Conservation (phyloP, 2,113 vertebrate species). For the Fulmarus glacialis region DNA sequence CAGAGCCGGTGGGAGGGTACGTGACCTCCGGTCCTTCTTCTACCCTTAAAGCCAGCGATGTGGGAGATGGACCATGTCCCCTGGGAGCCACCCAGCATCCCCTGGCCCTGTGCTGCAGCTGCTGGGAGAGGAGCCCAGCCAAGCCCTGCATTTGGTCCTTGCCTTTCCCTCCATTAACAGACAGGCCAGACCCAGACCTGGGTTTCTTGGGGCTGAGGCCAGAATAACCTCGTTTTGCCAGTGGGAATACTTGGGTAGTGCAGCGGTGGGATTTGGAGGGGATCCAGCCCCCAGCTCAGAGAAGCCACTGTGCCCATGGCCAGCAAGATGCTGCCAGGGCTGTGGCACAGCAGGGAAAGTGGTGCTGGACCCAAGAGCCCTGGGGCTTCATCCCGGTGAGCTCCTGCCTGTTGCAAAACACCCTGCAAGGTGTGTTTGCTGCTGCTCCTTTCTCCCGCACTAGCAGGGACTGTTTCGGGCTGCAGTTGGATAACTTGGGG, state of each 20-base stretch:
- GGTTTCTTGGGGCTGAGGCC: not conserved
- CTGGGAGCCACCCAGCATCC: not conserved
- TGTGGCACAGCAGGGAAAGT: not conserved
- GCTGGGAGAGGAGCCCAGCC: not conserved
- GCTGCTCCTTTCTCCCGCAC: not conserved
- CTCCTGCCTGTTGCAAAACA: not conserved
- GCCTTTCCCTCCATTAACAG: not conserved
- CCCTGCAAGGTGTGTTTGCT: not conserved
- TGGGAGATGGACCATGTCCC: not conserved
- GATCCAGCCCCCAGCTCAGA: not conserved
- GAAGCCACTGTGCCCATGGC: not conserved
- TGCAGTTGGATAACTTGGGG: not conserved
- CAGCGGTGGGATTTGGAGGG: not conserved
- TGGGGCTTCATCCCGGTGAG: accelerated
- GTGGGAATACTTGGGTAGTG: not conserved
- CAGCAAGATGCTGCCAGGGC: not conserved
- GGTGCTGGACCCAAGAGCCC: not conserved
- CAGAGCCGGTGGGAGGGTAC: not conserved
- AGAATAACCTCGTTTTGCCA: not conserved
- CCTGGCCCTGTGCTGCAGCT: not conserved
- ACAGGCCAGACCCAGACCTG: not conserved
- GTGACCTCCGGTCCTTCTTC: not conserved
- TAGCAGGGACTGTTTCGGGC: not conserved
- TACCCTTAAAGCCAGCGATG: not conserved
- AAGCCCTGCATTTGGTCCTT: not conserved